Evolutionary conservation across 2,113 vertebrate species (phyloP).

Genomic region (Dasypus novemcinctus): DNA sequence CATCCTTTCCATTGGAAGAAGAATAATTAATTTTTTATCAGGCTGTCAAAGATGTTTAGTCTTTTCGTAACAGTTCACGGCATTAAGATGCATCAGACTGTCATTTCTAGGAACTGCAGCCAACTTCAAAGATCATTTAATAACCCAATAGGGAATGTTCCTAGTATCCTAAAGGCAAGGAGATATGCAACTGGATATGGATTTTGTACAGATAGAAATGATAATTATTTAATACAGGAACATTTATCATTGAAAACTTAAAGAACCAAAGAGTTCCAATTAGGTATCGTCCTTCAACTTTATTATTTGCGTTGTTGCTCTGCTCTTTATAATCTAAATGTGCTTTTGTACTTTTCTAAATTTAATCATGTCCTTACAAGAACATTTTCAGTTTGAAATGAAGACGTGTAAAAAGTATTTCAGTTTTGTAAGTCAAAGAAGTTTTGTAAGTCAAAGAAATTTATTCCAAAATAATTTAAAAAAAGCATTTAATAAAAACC

Average conservation of each 20-base stretch:
- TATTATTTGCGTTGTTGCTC: background rate
- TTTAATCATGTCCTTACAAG: background rate
- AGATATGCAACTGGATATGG: background rate
- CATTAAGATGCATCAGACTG: slow-evolving; percentile 54
- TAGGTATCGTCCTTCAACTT: background rate
- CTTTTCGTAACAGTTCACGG: slow-evolving; percentile 67
- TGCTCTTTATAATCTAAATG: slow-evolving; percentile 18
- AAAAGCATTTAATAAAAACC: background rate
- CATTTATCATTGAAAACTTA: background rate
- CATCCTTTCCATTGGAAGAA: slow-evolving; percentile 56
- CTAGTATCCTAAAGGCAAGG: slow-evolving; percentile 52
- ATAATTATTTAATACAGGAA: background rate
- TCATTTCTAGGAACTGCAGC: slow-evolving; percentile 66
- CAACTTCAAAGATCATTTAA: slow-evolving; percentile 74
- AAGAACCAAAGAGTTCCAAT: background rate
- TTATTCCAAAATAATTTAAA: background rate
- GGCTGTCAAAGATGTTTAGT: slow-evolving; percentile 74
- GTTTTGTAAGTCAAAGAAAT: background rate
- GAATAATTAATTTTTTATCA: slow-evolving; percentile 78
- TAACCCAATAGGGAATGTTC: slow-evolving; percentile 76
- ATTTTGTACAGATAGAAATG: background rate
- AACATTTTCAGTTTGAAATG: background rate
- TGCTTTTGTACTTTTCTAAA: background rate
- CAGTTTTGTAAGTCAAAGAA: background rate
- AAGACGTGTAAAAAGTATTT: background rate